These are phyloP conservation scores for Nemapogon koenigi DNA, from an alignment of 2,888 invertebrate genomes.

Conservation along the genomic window DNA sequence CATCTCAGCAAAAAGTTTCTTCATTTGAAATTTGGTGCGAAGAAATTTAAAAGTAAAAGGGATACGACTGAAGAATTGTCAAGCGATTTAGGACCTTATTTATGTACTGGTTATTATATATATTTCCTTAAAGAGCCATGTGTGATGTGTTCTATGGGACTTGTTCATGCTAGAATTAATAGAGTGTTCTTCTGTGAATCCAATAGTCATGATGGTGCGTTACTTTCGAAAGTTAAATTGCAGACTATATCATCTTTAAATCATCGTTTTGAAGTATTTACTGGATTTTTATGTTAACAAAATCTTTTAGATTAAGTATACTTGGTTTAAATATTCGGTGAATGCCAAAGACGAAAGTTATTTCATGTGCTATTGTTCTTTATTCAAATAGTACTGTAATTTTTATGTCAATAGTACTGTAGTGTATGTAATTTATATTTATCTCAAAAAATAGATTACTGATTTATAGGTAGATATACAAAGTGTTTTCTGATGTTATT, in stretches of 20 bases:
- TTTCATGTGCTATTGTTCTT: too few species aligned
- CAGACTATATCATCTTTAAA: conserved; percentile 83
- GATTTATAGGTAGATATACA: too few species aligned
- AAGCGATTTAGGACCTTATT: conserved; percentile 66
- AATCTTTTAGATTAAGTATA: too few species aligned
- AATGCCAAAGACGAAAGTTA: too few species aligned
- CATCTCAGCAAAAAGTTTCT: conserved; percentile 35
- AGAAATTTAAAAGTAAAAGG: conserved; percentile 31
- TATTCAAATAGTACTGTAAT: too few species aligned
- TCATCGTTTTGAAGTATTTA: conserved; percentile 91
- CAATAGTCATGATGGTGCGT: conserved; percentile 68
- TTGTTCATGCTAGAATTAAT: conserved; percentile 87
- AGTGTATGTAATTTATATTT: too few species aligned
- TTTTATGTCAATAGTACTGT: too few species aligned
- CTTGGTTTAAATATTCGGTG: too few species aligned
- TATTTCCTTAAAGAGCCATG: conserved; percentile 90
- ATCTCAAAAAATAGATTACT: too few species aligned
- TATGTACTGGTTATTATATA: conserved; percentile 88
- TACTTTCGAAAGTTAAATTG: conserved; percentile 75
- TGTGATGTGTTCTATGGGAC: conserved; percentile 93
- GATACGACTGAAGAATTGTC: conserved; percentile 22
- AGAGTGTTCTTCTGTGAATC: conserved; percentile 78
- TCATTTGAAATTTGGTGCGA: conserved; percentile 52
- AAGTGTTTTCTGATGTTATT: too few species aligned
- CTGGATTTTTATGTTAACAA: conserved; percentile 61